Evolutionary conservation across 53 echinoderm and acorn worm genomes (phyloP), one percentile per base, ranked within the genome.

Genomic region (Patiria pectinifera): DNA sequence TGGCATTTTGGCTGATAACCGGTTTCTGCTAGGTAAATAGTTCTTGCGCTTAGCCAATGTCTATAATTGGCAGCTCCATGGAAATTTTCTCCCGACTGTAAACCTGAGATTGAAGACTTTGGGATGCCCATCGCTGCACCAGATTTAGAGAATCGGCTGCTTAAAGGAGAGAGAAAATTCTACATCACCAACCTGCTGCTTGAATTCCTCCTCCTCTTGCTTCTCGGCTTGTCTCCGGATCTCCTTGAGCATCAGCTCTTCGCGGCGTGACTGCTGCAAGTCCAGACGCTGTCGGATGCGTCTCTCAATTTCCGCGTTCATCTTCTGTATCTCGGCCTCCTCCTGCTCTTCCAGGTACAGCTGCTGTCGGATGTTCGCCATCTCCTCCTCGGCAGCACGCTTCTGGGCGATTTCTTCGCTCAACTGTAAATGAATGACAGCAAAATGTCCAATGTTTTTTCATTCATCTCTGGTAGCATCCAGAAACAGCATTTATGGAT

Each of bases 301-400:
- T 69, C 95, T 82, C 85, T 98, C 97, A 3, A 98, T 92, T 82
- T 98, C 96, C 4, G 90, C 89, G 69, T 53, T 92, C 91, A 97
- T 96, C 91, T 94, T 95, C 94, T 98, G 96, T 11, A 96, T 70
- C 80, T 95, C 95, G 0, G 95, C 85, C 76, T 98, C 99, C 87
- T 98, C 97, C 86, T 98, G 95, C 84, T 98, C 99, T 83, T 98
- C 99, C 76, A 95, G 92, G 92, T 98, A 95, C 58, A 98, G 91
- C 91, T 98, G 96, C 80, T 95, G 95, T 43, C 99, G 89, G 6
- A 98, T 95, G 16, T 95, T 92, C 13, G 95, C 96, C 99, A 98
- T 98, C 94, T 98, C 99, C n/a, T 98, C 99, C 35, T 96, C 94
- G 45, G 89, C 86, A 46, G 95, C 99, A 72, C 95, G 94, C 93